These are phyloP conservation scores for Lottia gigantea DNA, from an alignment of 2,888 invertebrate genomes.

Conservation along the genomic window DNA sequence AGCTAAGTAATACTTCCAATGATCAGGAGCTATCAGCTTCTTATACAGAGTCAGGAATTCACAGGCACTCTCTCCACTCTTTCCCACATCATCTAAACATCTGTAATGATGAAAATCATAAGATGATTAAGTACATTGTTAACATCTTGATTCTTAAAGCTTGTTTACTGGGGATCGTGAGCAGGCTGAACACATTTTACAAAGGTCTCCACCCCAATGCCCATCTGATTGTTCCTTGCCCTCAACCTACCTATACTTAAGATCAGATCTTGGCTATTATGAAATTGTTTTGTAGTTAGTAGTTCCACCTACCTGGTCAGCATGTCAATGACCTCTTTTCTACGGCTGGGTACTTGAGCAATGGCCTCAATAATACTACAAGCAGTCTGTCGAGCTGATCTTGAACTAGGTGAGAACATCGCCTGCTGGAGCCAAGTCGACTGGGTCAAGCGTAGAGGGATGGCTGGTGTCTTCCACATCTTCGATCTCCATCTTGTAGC, in stretches of 20 bases:
- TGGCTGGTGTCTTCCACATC: slow-evolving; percentile 57
- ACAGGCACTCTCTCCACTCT: slow-evolving; percentile 90
- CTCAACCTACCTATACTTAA: too few species aligned
- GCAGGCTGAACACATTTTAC: too few species aligned
- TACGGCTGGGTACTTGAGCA: slow-evolving; percentile 74
- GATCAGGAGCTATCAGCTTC: slow-evolving; percentile 83
- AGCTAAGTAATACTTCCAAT: slow-evolving; percentile 94
- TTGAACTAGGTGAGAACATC: slow-evolving; percentile 90
- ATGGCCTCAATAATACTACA: slow-evolving; percentile 89
- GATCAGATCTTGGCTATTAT: too few species aligned
- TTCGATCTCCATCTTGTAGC: slow-evolving; percentile 76
- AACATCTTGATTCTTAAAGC: too few species aligned
- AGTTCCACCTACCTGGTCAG: slow-evolving; percentile 84
- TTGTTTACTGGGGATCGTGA: too few species aligned
- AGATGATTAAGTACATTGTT: too few species aligned
- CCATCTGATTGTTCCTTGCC: too few species aligned
- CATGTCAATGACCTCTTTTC: slow-evolving; percentile 83
- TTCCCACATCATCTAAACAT: slow-evolving; percentile 81
- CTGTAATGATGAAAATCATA: slow-evolving; percentile 36
- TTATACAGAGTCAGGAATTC: slow-evolving; percentile 91
- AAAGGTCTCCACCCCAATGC: too few species aligned
- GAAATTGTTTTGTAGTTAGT: too few species aligned
- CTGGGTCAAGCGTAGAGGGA: slow-evolving; percentile 52
- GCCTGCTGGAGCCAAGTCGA: slow-evolving; percentile 91
- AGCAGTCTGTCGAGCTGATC: slow-evolving; percentile 87